These are phyloP conservation scores for Ladona fulva DNA, from an alignment of 1,140 invertebrate genomes.

Conservation along the genomic window DNA sequence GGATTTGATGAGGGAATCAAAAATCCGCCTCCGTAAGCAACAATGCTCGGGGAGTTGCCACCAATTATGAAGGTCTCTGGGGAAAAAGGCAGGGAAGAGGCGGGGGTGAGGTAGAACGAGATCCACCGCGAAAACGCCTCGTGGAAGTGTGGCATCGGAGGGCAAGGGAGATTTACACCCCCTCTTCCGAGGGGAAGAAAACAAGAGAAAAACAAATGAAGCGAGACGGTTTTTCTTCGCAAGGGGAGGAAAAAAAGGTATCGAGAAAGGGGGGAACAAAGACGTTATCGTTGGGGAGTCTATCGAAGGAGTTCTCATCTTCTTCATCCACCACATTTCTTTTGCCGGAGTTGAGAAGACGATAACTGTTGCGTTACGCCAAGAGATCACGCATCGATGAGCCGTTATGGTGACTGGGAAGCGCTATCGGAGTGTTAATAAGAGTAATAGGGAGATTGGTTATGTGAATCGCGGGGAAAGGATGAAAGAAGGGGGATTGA, in stretches of 20 bases:
- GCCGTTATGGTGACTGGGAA: neutral
- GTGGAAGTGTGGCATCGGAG: neutral
- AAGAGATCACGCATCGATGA: neutral
- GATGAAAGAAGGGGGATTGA: too few species aligned
- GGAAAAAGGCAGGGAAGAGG: neutral
- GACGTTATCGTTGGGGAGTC: too few species aligned
- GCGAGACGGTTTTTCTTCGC: neutral
- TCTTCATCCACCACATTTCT: too few species aligned
- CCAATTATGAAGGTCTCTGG: neutral
- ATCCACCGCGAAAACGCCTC: too few species aligned
- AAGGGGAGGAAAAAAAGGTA: neutral
- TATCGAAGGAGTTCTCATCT: too few species aligned
- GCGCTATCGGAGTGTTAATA: neutral
- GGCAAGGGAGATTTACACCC: neutral
- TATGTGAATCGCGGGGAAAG: too few species aligned
- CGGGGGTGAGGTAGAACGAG: neutral
- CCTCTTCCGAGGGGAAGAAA: neutral
- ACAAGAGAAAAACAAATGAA: neutral
- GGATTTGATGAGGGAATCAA: constrained; percentile 5
- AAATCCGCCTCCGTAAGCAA: constrained; percentile 3
- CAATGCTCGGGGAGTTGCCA: neutral
- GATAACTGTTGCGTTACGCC: neutral
- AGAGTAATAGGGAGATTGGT: too few species aligned
- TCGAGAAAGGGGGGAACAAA: neutral
- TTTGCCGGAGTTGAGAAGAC: too few species aligned